phyloP scores from a whole-genome alignment of 2,888 invertebrate genomes.

The Macrosoma leucophasiata region DNA sequence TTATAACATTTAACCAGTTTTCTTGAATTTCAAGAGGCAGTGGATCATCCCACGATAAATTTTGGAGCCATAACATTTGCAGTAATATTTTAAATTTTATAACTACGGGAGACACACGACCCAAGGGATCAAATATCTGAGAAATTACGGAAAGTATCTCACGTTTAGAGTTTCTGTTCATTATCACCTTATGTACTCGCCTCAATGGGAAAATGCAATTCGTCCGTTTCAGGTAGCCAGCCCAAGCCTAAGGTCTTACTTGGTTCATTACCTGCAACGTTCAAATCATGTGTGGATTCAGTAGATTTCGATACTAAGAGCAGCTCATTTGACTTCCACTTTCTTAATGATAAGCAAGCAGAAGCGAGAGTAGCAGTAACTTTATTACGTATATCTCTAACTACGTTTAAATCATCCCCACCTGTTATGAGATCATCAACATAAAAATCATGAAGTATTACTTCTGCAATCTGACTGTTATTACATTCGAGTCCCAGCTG shows the following conservation, averaged over 20 bases:
- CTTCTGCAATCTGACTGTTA: too few species aligned
- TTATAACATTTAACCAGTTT: conserved; percentile 3
- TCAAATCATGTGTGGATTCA: conserved; percentile 11
- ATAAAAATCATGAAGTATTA: too few species aligned
- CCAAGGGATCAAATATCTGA: conserved; percentile 7
- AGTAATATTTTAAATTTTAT: conserved; percentile 2
- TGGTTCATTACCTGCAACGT: neutral
- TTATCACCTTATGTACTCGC: too few species aligned
- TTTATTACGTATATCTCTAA: too few species aligned
- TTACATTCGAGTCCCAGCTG: too few species aligned
- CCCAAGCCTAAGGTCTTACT: conserved; percentile 9
- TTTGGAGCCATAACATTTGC: conserved; percentile 1
- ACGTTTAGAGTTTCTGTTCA: too few species aligned
- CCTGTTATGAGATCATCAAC: too few species aligned
- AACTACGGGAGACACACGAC: conserved; percentile 3
- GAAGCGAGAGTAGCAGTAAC: too few species aligned
- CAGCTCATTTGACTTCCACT: too few species aligned
- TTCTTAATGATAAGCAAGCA: too few species aligned
- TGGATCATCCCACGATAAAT: conserved; percentile 10
- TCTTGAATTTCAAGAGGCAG: neutral
- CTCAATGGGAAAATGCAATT: conserved; percentile 8
- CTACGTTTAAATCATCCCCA: too few species aligned
- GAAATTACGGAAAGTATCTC: neutral
- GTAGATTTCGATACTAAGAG: too few species aligned
- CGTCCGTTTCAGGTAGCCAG: conserved; percentile 8